Percentiles rank a stretch among this genome's conserved stretches.
Conservation (phyloP, 1,140 invertebrate genomes). For the Drosophila asahinai region DNA sequence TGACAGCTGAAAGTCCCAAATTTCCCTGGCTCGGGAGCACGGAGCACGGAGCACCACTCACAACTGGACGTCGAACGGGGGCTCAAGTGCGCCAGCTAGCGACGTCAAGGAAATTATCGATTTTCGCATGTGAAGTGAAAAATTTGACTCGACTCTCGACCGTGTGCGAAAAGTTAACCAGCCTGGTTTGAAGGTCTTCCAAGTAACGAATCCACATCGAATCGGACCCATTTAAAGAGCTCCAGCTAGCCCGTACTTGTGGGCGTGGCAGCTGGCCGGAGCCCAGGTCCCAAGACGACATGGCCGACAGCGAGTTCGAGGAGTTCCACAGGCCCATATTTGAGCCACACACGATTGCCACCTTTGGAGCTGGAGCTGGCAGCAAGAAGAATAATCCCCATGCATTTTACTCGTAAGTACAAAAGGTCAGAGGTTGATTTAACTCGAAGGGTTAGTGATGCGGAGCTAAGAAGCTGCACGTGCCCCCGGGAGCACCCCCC, state of each 20-base stretch:
- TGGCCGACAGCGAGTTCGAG: slow-evolving; percentile 96
- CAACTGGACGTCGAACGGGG: slow-evolving; percentile 65
- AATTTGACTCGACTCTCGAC: slow-evolving; percentile 34
- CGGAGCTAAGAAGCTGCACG: slow-evolving; percentile 29
- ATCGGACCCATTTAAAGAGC: background rate
- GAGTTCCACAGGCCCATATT: slow-evolving; percentile 93
- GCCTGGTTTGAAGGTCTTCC: background rate
- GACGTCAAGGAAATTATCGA: slow-evolving; percentile 83
- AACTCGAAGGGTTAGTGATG: slow-evolving; percentile 2
- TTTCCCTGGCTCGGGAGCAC: slow-evolving; percentile 46
- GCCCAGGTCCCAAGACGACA: slow-evolving; percentile 78
- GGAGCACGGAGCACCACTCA: slow-evolving; percentile 39
- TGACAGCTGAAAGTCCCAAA: slow-evolving; percentile 60
- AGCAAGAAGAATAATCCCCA: slow-evolving; percentile 86
- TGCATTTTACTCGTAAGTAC: slow-evolving; percentile 90
- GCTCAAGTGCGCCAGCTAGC: slow-evolving; percentile 46
- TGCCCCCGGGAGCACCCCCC: slow-evolving; percentile 36
- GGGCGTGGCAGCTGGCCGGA: slow-evolving; percentile 62
- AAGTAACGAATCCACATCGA: background rate
- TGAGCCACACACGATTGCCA: slow-evolving; percentile 88
- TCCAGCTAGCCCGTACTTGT: slow-evolving; percentile 14
- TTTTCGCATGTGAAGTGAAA: slow-evolving; percentile 74
- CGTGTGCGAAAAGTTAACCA: background rate
- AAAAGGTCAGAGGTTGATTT: background rate
- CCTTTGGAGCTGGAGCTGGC: slow-evolving; percentile 88